Evolutionary conservation across 1,140 invertebrate genomes (phyloP).

Genomic region (Pristionchus pacificus): DNA sequence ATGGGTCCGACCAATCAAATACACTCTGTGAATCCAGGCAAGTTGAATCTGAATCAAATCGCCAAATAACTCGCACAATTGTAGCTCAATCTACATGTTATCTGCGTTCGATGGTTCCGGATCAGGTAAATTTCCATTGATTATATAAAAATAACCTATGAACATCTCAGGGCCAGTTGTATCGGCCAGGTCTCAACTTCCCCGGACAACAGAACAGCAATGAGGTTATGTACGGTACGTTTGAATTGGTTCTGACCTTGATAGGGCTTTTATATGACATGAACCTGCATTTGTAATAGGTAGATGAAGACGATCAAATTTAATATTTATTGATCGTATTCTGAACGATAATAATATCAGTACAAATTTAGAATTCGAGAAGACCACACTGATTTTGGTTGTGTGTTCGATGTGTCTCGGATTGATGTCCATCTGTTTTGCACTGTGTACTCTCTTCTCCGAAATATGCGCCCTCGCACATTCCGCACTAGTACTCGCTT

Average conservation of each 20-base stretch:
- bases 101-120: not conserved
- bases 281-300: too few species aligned
- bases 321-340: not conserved
- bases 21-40: not conserved
- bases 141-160: too few species aligned
- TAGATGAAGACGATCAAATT: too few species aligned
- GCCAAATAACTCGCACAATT: not conserved
- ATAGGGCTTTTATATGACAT: too few species aligned
- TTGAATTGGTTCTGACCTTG: too few species aligned
- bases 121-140: not conserved
- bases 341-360: too few species aligned
- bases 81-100: not conserved
- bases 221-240: not conserved
- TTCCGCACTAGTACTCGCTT: constrained; percentile 14
- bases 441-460: constrained; percentile 27
- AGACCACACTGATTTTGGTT: constrained; percentile 22
- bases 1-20: not conserved
- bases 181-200: too few species aligned
- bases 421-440: constrained; percentile 21
- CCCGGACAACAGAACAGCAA: too few species aligned
- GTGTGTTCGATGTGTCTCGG: constrained; percentile 4
- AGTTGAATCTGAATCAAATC: not conserved
- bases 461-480: constrained; percentile 23
- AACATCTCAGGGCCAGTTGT: not conserved
- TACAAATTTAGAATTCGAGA: constrained; percentile 29